These are phyloP conservation scores for Vulpes vulpes DNA, from an alignment of 2,113 vertebrate genomes.

Conservation along the genomic window DNA sequence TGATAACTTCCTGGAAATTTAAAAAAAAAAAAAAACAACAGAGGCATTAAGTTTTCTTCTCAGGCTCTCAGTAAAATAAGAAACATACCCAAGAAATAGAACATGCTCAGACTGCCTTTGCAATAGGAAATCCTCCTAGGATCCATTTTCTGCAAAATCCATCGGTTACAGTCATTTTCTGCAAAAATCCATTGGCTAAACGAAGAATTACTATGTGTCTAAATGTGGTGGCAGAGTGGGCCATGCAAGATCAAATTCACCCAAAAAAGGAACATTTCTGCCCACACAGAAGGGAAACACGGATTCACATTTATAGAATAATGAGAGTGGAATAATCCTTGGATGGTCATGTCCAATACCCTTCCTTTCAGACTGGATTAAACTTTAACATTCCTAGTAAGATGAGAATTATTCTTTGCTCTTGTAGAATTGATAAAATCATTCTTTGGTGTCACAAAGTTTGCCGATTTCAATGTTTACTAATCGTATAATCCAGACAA, in stretches of 20 bases:
- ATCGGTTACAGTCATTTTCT: not conserved
- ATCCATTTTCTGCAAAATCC: not conserved
- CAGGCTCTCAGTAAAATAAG: constrained; percentile 58
- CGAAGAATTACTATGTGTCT: constrained; percentile 17
- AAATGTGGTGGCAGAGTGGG: not conserved
- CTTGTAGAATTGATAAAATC: not conserved
- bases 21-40: constrained; percentile 40
- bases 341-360: not conserved
- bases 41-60: constrained; percentile 62
- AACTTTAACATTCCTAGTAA: constrained; percentile 22
- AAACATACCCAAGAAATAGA: constrained; percentile 40
- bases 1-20: constrained; percentile 95
- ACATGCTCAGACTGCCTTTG: not conserved
- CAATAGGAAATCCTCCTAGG: constrained; percentile 20
- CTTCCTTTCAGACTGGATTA: constrained; percentile 26
- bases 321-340: constrained; percentile 22
- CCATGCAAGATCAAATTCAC: not conserved
- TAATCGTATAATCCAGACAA: constrained; percentile 49
- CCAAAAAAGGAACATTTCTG: constrained; percentile 30
- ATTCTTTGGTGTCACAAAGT: constrained; percentile 23
- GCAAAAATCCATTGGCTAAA: not conserved
- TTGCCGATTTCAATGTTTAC: constrained; percentile 9
- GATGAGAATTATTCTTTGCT: constrained; percentile 15
- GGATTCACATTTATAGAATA: constrained; percentile 21
- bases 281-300: constrained; percentile 17